phyloP scores from a whole-genome alignment of 2,113 vertebrate species.

The Calonectris borealis region DNA sequence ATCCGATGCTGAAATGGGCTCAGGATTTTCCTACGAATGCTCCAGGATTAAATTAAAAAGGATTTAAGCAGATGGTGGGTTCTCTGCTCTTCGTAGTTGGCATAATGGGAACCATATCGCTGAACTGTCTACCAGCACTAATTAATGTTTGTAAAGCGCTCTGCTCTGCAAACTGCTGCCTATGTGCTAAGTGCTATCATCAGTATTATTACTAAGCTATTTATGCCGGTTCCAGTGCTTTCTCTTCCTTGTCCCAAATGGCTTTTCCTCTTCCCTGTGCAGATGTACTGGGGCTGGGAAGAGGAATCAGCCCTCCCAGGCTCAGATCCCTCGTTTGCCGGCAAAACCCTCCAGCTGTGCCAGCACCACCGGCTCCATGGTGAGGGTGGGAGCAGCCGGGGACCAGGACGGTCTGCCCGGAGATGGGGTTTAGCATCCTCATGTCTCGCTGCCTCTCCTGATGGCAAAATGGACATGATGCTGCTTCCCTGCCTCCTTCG shows the following conservation, averaged over 20 bases:
- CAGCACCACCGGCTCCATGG: rapidly evolving
- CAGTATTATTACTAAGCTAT: conserved; percentile 57
- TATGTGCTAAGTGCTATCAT: conserved; percentile 44
- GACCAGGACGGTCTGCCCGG: background rate
- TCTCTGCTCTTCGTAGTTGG: background rate
- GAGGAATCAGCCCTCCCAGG: background rate
- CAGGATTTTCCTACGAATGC: background rate
- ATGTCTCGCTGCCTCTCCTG: background rate
- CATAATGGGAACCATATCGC: conserved; percentile 13
- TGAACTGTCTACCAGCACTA: conserved; percentile 43
- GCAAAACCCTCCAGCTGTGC: background rate
- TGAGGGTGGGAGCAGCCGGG: background rate
- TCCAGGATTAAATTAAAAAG: conserved; percentile 29
- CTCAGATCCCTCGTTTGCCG: background rate
- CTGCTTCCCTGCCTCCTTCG: background rate
- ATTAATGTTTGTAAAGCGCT: conserved; percentile 60
- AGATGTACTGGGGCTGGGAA: background rate
- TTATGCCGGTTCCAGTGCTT: conserved; percentile 53
- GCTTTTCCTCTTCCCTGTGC: conserved; percentile 33
- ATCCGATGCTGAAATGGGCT: background rate
- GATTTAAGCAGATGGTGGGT: conserved; percentile 45
- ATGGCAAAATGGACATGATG: background rate
- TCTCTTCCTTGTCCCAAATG: conserved; percentile 40
- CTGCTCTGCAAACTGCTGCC: conserved; percentile 46
- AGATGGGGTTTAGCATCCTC: background rate